Percentiles rank a stretch among this genome's conserved stretches.
These are phyloP conservation scores for Archilochus colubris DNA, from an alignment of 2,113 vertebrate species.

Conservation along the genomic window DNA sequence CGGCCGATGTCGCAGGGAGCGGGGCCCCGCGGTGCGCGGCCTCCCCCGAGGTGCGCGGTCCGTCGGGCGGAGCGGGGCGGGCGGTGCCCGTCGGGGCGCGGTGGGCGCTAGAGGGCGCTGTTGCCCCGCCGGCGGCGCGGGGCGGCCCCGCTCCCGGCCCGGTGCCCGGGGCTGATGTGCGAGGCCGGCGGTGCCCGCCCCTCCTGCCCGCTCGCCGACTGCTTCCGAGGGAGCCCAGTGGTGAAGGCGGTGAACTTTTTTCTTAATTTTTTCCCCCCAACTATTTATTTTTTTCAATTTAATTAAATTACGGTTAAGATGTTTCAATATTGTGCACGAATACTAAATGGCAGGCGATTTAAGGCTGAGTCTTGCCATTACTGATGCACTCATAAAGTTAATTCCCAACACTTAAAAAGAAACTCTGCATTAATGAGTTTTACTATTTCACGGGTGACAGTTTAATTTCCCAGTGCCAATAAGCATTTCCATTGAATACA, in stretches of 20 bases:
- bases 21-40: background rate
- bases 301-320: constrained; percentile 62
- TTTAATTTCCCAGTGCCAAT: constrained; percentile 71
- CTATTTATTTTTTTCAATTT: background rate
- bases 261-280: too few relatives aligned
- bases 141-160: background rate
- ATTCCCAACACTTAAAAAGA: constrained; percentile 69
- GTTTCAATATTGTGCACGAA: constrained; percentile 58
- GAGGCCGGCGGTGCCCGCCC: background rate
- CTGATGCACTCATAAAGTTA: constrained; percentile 58
- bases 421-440: constrained; percentile 72
- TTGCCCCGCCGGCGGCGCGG: constrained; percentile 44
- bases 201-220: fast-evolving
- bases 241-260: background rate
- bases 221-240: background rate
- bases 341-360: constrained; percentile 49
- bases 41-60: background rate
- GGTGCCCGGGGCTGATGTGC: background rate
- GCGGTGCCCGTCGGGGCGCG: too few relatives aligned
- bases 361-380: constrained; percentile 44
- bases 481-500: constrained; percentile 61
- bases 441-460: constrained; percentile 73
- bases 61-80: background rate
- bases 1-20: too few relatives aligned
- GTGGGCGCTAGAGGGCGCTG: constrained; percentile 71